A percentile compares a stretch with the other conserved stretches of the same genome.
Conservation (phyloP, 1,140 invertebrate genomes). For the Grapholita molesta region DNA sequence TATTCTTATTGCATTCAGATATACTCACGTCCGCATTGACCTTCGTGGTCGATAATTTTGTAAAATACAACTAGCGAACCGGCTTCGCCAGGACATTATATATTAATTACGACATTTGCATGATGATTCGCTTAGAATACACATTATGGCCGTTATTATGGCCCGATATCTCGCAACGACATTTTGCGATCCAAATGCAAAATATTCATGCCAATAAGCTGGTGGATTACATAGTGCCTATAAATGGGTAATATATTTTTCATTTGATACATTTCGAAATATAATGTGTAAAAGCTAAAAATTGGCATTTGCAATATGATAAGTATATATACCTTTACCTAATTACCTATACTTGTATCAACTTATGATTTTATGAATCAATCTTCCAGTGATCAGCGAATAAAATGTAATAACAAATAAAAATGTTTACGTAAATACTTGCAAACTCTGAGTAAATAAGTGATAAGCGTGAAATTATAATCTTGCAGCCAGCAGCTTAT, state of each 20-base stretch:
- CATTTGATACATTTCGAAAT: not conserved
- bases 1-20: not conserved
- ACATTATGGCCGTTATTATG: slow-evolving; percentile 32
- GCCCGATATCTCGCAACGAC: slow-evolving; percentile 18
- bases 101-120: slow-evolving; percentile 59
- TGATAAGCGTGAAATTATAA: too few species aligned
- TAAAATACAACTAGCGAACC: slow-evolving; percentile 32
- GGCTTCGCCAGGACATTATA: slow-evolving; percentile 47
- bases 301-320: too few species aligned
- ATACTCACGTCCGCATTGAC: slow-evolving; percentile 16
- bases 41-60: slow-evolving; percentile 20
- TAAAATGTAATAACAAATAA: too few species aligned
- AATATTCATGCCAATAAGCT: slow-evolving; percentile 7
- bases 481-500: too few species aligned
- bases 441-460: too few species aligned
- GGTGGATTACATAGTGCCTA: not conserved
- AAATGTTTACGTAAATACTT: too few species aligned
- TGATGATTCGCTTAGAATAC: slow-evolving; percentile 44
- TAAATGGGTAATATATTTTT: not conserved
- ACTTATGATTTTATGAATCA: too few species aligned
- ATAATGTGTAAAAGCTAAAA: too few species aligned
- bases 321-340: too few species aligned
- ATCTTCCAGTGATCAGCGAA: too few species aligned
- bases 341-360: too few species aligned
- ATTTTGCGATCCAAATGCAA: slow-evolving; percentile 37